phyloP scores from a whole-genome alignment of 2,888 invertebrate species.

The Noctua comes region DNA sequence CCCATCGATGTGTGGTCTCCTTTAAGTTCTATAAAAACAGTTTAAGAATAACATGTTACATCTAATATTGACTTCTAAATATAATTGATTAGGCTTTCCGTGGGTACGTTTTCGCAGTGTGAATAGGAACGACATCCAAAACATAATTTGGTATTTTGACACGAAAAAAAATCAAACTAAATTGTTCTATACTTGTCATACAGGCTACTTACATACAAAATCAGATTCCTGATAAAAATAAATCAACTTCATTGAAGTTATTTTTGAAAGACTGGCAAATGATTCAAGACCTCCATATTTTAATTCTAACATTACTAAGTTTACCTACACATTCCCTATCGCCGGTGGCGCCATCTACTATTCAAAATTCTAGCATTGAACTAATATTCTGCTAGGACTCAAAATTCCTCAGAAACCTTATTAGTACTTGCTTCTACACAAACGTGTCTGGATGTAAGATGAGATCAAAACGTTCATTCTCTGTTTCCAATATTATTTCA shows the following conservation, averaged over 20 bases:
- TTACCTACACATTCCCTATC: not conserved
- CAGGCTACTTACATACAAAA: constrained; percentile 64
- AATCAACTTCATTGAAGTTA: constrained; percentile 32
- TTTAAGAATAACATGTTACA: not conserved
- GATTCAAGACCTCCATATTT: too few species aligned
- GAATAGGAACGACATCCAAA: constrained; percentile 60
- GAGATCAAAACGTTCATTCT: not conserved
- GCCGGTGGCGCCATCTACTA: constrained; percentile 2
- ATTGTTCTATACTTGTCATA: constrained; percentile 67
- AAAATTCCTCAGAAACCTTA: not conserved
- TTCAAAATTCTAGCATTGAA: not conserved
- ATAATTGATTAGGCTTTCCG: constrained; percentile 7
- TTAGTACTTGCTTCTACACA: not conserved
- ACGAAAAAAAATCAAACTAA: constrained; percentile 56
- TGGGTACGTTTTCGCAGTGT: constrained; percentile 34
- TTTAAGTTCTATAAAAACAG: not conserved
- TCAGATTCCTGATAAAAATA: constrained; percentile 59
- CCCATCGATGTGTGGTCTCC: not conserved
- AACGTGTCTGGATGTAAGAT: not conserved
- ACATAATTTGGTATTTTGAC: constrained; percentile 54
- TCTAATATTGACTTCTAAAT: not conserved
- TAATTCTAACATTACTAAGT: not conserved
- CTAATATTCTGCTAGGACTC: not conserved
- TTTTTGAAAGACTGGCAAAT: constrained; percentile 53
- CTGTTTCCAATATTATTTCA: not conserved